Conservation (phyloP, 2,113 vertebrate species). For the Dicrurus megarhynchus region DNA sequence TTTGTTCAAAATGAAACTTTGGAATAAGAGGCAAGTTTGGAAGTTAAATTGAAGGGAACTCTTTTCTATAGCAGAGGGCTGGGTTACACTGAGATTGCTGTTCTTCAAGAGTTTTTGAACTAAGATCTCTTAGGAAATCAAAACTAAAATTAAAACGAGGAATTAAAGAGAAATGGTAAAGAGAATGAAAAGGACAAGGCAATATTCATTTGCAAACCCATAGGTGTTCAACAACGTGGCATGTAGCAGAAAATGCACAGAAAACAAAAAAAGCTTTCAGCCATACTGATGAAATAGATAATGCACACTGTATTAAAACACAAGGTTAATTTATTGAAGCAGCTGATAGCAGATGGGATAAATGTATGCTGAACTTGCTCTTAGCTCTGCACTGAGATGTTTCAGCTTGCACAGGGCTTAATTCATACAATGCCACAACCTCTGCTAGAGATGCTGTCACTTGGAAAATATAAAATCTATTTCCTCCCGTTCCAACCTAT, state of each 20-base stretch:
- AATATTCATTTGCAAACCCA: background rate
- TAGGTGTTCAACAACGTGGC: rapidly evolving
- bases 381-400: background rate
- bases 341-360: rapidly evolving
- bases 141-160: background rate
- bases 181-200: background rate
- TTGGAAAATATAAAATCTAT: background rate
- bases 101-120: background rate
- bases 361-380: background rate
- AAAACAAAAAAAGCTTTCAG: background rate
- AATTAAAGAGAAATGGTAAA: background rate
- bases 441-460: background rate
- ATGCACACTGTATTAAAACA: background rate
- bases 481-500: background rate
- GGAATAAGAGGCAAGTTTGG: background rate
- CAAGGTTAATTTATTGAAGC: background rate
- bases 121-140: background rate
- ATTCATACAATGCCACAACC: background rate
- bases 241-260: background rate
- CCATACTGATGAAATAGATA: background rate
- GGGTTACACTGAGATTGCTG: background rate
- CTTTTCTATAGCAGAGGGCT: background rate
- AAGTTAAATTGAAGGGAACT: background rate
- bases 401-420: background rate
- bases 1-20: background rate